Evolutionary conservation across 2,888 invertebrate species (phyloP).

Genomic region (Toxonevra muliebris): DNA sequence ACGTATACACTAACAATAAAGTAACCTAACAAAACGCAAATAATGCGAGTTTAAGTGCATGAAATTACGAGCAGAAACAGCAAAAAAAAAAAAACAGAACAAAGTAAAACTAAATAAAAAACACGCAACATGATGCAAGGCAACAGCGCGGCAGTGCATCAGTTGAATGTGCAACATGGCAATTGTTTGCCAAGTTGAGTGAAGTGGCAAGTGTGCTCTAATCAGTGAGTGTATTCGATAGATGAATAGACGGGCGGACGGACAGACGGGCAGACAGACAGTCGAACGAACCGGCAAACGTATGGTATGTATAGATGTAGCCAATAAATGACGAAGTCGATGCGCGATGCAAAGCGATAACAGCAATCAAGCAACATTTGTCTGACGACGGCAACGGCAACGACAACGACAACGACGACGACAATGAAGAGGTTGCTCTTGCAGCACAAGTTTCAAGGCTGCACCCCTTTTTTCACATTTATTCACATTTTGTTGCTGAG

Average conservation of each 20-base stretch:
- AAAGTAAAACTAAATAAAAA: no score
- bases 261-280: neutral
- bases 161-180: constrained; percentile 1
- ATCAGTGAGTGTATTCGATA: constrained; percentile 3
- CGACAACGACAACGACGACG: constrained; percentile 12
- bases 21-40: neutral
- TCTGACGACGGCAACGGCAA: constrained; percentile 2
- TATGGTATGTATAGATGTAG: neutral
- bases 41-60: neutral
- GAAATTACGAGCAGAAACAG: neutral
- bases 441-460: neutral
- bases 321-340: constrained; percentile 5
- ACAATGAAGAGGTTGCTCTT: neutral
- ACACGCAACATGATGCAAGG: no score
- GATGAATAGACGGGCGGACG: neutral
- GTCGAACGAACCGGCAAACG: neutral
- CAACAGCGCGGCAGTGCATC: no score
- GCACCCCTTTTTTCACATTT: constrained; percentile 1
- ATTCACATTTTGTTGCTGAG: neutral
- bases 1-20: no score
- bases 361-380: constrained; percentile 10
- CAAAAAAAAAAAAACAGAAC: neutral
- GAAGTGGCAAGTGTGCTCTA: constrained; percentile 11
- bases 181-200: constrained; percentile 5
- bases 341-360: constrained; percentile 29